A percentile compares a stretch with the other conserved stretches of the same genome.
These are phyloP conservation scores for Morone saxatilis DNA, from an alignment of 2,113 vertebrate species.

Conservation along the genomic window DNA sequence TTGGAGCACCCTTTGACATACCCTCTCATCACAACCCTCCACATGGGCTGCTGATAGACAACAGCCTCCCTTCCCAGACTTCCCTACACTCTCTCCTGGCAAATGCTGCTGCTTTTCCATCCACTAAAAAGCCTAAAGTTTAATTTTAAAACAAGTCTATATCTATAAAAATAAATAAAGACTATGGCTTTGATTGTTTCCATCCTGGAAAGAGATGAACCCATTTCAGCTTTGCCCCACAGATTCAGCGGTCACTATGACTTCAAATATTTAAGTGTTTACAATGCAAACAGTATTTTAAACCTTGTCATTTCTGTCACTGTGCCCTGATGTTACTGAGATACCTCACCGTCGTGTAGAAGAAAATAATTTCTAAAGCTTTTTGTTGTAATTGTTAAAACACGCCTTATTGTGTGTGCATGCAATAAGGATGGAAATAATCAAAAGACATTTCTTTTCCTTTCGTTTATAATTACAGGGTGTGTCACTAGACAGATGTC, in stretches of 20 bases:
- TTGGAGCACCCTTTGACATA: slow-evolving; percentile 15
- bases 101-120: slow-evolving; percentile 18
- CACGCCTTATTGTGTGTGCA: slow-evolving; percentile 56
- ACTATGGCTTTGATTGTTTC: slow-evolving; percentile 26
- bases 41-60: slow-evolving; percentile 44
- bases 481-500: slow-evolving; percentile 87
- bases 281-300: slow-evolving; percentile 21
- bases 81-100: slow-evolving; percentile 24
- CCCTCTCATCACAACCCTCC: slow-evolving; percentile 51
- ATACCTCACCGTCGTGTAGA: background rate
- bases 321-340: background rate
- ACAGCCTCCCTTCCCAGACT: slow-evolving; percentile 26
- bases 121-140: slow-evolving; percentile 6
- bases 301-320: background rate
- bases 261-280: slow-evolving; percentile 15
- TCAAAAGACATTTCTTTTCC: slow-evolving; percentile 83
- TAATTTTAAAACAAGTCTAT: slow-evolving; percentile 39
- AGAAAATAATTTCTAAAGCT: slow-evolving; percentile 2
- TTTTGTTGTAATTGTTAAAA: slow-evolving; percentile 37
- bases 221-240: slow-evolving; percentile 8
- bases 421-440: slow-evolving; percentile 78
- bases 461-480: slow-evolving; percentile 89
- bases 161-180: slow-evolving; percentile 44
- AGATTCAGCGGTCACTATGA: slow-evolving; percentile 6
- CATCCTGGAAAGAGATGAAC: slow-evolving; percentile 17